Evolutionary conservation across 2,888 invertebrate species (phyloP).

Genomic region (Oegoconia quadripuncta): DNA sequence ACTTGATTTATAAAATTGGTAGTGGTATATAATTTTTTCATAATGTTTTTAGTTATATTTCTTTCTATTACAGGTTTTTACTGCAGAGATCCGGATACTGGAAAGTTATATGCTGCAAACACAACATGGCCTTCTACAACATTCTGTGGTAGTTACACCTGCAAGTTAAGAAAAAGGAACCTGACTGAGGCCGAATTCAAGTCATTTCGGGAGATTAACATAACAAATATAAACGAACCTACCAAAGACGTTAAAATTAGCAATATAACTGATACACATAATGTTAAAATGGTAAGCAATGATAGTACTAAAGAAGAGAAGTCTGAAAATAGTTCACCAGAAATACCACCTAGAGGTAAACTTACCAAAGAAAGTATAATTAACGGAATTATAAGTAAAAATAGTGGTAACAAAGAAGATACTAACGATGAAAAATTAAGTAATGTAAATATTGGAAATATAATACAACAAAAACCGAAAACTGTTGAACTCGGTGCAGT

Average conservation of each 20-base stretch:
- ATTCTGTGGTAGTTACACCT: constrained; percentile 70
- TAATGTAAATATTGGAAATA: constrained; percentile 16
- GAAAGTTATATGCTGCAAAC: constrained; percentile 52
- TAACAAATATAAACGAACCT: constrained; percentile 26
- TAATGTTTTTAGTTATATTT: background rate
- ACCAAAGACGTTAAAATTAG: constrained; percentile 2
- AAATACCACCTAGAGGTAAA: constrained; percentile 26
- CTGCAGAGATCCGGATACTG: constrained; percentile 70
- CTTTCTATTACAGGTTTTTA: constrained; percentile 51
- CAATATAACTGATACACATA: background rate
- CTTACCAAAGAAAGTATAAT: constrained; percentile 6
- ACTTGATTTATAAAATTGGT: too few relatives aligned
- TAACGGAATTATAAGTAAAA: background rate
- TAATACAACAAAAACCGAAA: constrained; percentile 10
- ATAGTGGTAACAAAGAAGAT: background rate
- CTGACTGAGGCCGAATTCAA: constrained; percentile 26
- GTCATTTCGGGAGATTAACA: constrained; percentile 37
- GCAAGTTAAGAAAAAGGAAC: constrained; percentile 49
- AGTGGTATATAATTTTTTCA: too few relatives aligned
- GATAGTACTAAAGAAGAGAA: background rate
- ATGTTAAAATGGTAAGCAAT: background rate
- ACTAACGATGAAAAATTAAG: background rate
- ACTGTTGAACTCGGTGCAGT: constrained; percentile 5
- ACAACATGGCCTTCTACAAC: constrained; percentile 59
- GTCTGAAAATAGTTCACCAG: background rate